These are phyloP conservation scores for Dicrurus megarhynchus DNA, from an alignment of 2,113 vertebrate species.

Conservation along the genomic window DNA sequence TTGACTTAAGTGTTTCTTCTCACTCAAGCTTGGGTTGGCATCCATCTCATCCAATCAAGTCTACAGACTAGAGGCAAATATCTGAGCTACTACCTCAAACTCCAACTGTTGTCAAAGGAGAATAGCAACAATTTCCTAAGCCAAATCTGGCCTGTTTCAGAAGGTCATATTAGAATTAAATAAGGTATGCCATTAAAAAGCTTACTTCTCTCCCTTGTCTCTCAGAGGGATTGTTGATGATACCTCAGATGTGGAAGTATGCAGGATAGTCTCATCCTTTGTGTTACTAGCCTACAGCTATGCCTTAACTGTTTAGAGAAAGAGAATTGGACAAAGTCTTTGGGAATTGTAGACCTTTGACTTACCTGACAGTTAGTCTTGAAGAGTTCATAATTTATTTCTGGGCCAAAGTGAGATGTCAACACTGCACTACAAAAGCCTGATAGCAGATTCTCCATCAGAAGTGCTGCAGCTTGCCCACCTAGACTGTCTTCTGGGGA, in stretches of 20 bases:
- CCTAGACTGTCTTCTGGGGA: neutral
- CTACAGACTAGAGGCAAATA: neutral
- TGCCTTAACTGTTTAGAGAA: neutral
- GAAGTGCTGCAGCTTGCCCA: neutral
- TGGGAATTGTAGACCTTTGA: neutral
- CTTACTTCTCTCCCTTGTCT: neutral
- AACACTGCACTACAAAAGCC: neutral
- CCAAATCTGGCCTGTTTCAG: neutral
- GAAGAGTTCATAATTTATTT: neutral
- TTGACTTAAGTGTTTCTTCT: neutral
- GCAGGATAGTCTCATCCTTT: neutral
- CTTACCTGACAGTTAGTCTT: neutral
- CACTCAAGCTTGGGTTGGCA: neutral
- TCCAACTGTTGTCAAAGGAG: neutral
- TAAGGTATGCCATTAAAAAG: neutral
- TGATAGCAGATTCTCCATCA: neutral
- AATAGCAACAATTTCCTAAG: neutral
- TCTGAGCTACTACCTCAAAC: neutral
- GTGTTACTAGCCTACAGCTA: neutral
- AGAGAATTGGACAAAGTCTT: neutral
- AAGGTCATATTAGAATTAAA: neutral
- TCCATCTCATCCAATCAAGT: neutral
- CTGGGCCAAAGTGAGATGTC: neutral
- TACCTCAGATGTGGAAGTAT: neutral
- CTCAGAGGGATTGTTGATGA: neutral